A percentile compares a stretch with the other conserved stretches of the same genome.
Evolutionary conservation across 2,888 invertebrate species (phyloP).

Genomic region (Opisthograptis luteolata): DNA sequence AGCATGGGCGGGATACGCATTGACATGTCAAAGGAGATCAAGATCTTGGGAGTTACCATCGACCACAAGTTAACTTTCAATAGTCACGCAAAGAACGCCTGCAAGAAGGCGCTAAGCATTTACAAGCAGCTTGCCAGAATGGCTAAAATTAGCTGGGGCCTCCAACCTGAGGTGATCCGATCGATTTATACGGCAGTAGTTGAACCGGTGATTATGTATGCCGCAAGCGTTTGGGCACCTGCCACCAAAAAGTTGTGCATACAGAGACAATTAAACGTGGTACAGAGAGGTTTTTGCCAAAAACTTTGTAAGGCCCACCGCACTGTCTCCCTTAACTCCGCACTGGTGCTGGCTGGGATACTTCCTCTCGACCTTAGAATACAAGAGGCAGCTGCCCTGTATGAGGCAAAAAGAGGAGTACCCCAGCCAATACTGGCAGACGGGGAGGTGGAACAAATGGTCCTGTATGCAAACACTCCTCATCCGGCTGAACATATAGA

Average conservation of each 20-base stretch:
- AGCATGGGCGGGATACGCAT: background rate
- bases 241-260: background rate
- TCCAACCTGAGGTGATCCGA: background rate
- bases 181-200: background rate
- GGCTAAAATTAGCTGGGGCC: too few species aligned
- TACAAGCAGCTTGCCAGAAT: background rate
- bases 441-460: background rate
- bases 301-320: background rate
- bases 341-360: conserved; percentile 26
- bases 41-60: background rate
- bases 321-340: background rate
- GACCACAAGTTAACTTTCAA: background rate
- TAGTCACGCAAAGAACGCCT: background rate
- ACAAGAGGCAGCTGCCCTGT: conserved; percentile 22
- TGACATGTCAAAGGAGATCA: background rate
- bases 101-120: background rate
- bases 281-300: background rate
- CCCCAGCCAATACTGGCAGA: background rate
- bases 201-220: conserved; percentile 1
- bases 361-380: conserved; percentile 35
- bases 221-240: conserved; percentile 1
- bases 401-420: background rate
- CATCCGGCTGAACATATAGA: background rate
- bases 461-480: background rate
- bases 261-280: background rate